Evolutionary conservation across 1,140 invertebrate genomes (phyloP).

Genomic region (Caenorhabditis briggsae): DNA sequence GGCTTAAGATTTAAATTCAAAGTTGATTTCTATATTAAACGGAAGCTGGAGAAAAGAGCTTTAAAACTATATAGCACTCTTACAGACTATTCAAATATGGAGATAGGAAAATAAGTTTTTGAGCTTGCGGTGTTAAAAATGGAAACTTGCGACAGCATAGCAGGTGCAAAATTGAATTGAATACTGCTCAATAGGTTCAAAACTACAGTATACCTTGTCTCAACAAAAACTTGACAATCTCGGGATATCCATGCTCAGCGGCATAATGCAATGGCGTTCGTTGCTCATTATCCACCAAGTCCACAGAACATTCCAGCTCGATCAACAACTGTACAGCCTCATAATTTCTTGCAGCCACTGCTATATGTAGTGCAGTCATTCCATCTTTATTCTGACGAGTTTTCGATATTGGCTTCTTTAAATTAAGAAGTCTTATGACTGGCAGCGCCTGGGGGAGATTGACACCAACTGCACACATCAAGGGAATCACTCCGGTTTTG

Average conservation of each 20-base stretch:
- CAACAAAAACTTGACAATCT: conserved; percentile 57
- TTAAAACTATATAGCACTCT: too few relatives aligned
- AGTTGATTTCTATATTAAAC: too few relatives aligned
- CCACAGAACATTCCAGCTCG: neutral
- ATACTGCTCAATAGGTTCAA: neutral
- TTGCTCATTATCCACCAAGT: conserved; percentile 49
- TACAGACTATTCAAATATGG: too few relatives aligned
- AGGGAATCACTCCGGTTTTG: conserved; percentile 39
- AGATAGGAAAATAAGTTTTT: too few relatives aligned
- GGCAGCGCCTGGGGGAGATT: conserved; percentile 27
- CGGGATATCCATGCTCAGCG: conserved; percentile 58
- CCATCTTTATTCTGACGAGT: conserved; percentile 45
- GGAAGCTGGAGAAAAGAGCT: too few relatives aligned
- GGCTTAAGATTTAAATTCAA: too few relatives aligned
- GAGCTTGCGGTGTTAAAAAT: too few relatives aligned
- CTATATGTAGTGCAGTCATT: conserved; percentile 61
- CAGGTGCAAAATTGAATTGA: too few relatives aligned
- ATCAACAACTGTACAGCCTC: conserved; percentile 39
- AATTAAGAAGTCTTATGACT: conserved; percentile 8
- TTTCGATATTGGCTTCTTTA: conserved; percentile 25
- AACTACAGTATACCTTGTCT: neutral
- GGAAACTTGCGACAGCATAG: too few relatives aligned
- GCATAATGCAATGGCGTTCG: conserved; percentile 63
- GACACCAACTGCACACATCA: conserved; percentile 62
- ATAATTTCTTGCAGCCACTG: conserved; percentile 55